A percentile compares a stretch with the other conserved stretches of the same genome.
Evolutionary conservation across 1,140 invertebrate species (phyloP).

Genomic region (Dendrolimus kikuchii): DNA sequence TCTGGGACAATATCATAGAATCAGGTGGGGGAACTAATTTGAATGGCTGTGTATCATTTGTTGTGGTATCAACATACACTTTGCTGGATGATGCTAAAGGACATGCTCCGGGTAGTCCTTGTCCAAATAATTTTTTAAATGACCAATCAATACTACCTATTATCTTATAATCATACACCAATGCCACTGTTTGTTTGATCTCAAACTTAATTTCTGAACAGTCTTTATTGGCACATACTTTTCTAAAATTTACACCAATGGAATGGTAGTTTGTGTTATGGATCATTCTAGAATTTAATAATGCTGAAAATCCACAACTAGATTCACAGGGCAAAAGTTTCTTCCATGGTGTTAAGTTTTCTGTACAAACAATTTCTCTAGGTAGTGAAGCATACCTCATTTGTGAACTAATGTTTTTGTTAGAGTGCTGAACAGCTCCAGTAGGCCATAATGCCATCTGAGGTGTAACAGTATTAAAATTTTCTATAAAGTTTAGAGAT

Average conservation of each 20-base stretch:
- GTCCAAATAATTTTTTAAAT: conserved; percentile 88
- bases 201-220: conserved; percentile 82
- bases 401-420: conserved; percentile 72
- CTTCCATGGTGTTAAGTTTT: conserved; percentile 99
- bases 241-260: conserved; percentile 87
- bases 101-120: conserved; percentile 84
- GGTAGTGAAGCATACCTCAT: conserved; percentile 91
- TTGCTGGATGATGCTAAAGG: conserved; percentile 83
- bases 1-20: conserved; percentile 72
- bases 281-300: conserved; percentile 92
- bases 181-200: conserved; percentile 86
- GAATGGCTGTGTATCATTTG: conserved; percentile 74
- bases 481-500: conserved; percentile 96
- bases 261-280: conserved; percentile 97
- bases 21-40: conserved; percentile 74
- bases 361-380: conserved; percentile 97
- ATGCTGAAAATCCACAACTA: conserved; percentile 85
- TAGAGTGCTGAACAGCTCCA: conserved; percentile 73
- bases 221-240: conserved; percentile 77
- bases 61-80: conserved; percentile 88
- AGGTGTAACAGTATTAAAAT: conserved; percentile 89
- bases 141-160: conserved; percentile 85
- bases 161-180: conserved; percentile 88
- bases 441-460: conserved; percentile 86
- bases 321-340: conserved; percentile 95